phyloP scores from a whole-genome alignment of 2,888 invertebrate genomes.

The Mythimna lalbum region DNA sequence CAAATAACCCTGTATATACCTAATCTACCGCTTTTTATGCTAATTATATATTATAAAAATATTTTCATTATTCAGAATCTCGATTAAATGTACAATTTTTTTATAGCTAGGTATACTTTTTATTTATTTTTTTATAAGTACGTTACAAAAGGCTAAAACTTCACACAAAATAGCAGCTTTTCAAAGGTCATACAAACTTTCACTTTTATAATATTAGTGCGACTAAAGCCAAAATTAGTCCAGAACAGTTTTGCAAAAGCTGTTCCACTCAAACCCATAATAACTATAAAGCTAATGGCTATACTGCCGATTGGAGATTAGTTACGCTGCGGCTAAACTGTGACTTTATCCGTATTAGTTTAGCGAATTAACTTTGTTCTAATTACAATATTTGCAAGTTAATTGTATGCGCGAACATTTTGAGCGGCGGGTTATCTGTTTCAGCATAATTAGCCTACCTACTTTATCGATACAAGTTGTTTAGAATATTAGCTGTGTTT shows the following conservation, averaged over 20 bases:
- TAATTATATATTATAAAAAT: no score
- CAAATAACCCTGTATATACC: no score
- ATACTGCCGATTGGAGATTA: constrained; percentile 36
- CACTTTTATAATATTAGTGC: no score
- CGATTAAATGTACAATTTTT: no score
- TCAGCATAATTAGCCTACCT: constrained; percentile 36
- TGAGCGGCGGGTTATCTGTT: constrained; percentile 50
- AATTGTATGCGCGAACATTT: constrained; percentile 56
- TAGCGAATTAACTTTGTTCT: constrained; percentile 35
- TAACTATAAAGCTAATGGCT: constrained; percentile 27
- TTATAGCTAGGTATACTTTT: no score
- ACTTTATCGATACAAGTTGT: constrained; percentile 19
- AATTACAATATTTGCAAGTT: constrained; percentile 60
- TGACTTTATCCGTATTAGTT: constrained; percentile 42
- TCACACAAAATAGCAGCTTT: no score
- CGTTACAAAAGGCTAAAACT: no score
- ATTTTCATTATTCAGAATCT: no score
- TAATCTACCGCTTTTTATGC: no score
- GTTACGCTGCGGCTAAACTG: constrained; percentile 20
- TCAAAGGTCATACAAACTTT: no score
- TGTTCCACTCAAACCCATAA: not conserved
- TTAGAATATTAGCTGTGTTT: constrained; percentile 3
- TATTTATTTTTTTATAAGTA: no score
- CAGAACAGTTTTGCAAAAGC: not conserved
- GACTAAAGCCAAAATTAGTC: not conserved